Conservation (phyloP, 2,888 invertebrate species). For the Lycia hirtaria region DNA sequence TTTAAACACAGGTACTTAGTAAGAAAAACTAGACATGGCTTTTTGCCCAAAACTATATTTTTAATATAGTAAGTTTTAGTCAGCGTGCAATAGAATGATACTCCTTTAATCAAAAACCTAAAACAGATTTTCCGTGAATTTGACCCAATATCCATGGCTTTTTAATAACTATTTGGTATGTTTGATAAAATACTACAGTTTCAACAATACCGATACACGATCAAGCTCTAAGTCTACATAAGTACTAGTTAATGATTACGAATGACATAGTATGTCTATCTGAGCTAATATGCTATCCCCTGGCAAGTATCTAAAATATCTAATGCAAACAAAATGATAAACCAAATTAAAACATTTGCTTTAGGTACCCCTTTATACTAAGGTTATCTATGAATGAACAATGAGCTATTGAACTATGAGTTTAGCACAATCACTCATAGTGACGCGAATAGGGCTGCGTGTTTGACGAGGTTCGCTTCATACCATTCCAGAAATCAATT, state of each 20-base stretch:
- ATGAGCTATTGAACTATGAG: conserved; percentile 82
- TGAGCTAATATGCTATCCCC: conserved; percentile 49
- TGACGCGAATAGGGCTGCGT: conserved; percentile 69
- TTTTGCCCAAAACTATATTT: no score
- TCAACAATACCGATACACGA: conserved; percentile 23
- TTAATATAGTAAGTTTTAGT: no score
- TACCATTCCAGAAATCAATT: neutral
- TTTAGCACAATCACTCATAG: conserved; percentile 85
- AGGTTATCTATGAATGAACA: conserved; percentile 68
- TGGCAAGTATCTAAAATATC: conserved; percentile 50
- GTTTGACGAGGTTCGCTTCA: conserved; percentile 40
- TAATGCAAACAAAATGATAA: conserved; percentile 55
- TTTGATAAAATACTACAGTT: conserved; percentile 13
- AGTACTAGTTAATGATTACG: conserved; percentile 19
- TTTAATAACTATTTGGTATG: neutral
- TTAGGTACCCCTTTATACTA: conserved; percentile 53
- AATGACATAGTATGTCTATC: conserved; percentile 17
- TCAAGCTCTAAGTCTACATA: conserved; percentile 26
- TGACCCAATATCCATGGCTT: no score
- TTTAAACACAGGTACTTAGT: no score
- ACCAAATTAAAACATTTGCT: conserved; percentile 56
- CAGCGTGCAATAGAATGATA: no score
- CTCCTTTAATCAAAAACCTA: no score
- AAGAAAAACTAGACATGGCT: no score
- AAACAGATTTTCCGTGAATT: no score